A percentile compares a stretch with the other conserved stretches of the same genome.
phyloP scores from a whole-genome alignment of 2,888 invertebrate species.

The Caenorhabditis sp. region DNA sequence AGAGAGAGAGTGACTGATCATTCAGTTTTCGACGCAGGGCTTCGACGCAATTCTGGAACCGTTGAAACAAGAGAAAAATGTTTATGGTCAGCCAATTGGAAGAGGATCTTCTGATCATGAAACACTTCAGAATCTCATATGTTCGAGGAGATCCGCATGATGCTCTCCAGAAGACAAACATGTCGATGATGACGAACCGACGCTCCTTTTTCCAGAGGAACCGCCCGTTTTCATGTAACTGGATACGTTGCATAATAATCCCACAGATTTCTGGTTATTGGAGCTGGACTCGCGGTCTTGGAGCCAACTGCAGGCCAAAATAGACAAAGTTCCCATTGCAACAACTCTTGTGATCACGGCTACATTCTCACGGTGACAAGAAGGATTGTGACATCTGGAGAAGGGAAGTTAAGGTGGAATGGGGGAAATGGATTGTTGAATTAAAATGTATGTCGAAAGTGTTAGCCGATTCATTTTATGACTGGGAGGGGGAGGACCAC shows the following conservation, averaged over 20 bases:
- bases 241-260: slow-evolving; percentile 29
- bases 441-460: too few relatives aligned
- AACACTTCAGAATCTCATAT: slow-evolving; percentile 44
- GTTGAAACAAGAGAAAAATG: too few relatives aligned
- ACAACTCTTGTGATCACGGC: neutral
- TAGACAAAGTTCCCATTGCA: neutral
- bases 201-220: neutral
- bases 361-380: slow-evolving; percentile 31
- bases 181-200: too few relatives aligned
- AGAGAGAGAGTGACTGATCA: too few relatives aligned
- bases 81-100: neutral
- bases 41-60: too few relatives aligned
- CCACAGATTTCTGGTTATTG: slow-evolving; percentile 42
- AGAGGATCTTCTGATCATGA: slow-evolving; percentile 3
- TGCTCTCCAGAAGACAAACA: slow-evolving; percentile 36
- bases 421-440: neutral
- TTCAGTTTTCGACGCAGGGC: too few relatives aligned
- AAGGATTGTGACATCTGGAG: slow-evolving; percentile 11
- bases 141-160: slow-evolving; percentile 36
- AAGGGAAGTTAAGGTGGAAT: slow-evolving; percentile 8
- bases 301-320: too few relatives aligned
- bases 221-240: slow-evolving; percentile 13
- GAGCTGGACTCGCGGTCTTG: neutral
- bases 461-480: too few relatives aligned
- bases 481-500: too few relatives aligned